These are phyloP conservation scores for Diachasmimorpha longicaudata DNA, from an alignment of 1,140 invertebrate genomes.

Conservation along the genomic window DNA sequence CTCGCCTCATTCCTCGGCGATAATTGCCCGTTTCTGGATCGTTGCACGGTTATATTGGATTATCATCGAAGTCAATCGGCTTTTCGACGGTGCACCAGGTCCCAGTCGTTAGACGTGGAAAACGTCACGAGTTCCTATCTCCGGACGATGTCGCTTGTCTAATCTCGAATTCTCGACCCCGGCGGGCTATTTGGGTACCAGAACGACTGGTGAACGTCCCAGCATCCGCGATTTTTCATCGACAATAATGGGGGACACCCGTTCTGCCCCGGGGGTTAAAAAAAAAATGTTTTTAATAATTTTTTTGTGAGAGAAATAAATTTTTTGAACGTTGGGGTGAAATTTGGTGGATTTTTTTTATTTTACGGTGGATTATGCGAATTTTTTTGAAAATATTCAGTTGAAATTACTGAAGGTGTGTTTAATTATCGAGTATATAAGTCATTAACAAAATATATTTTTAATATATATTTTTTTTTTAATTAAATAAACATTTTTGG, in stretches of 20 bases:
- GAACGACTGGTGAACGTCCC: not conserved
- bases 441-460: too few relatives aligned
- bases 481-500: too few relatives aligned
- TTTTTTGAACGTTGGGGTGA: too few relatives aligned
- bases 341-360: too few relatives aligned
- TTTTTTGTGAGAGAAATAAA: too few relatives aligned
- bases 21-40: slow-evolving; percentile 54
- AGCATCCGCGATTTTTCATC: not conserved
- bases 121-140: not conserved
- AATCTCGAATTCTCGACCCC: not conserved
- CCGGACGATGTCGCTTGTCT: not conserved
- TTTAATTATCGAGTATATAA: too few relatives aligned
- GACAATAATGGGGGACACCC: not conserved
- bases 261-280: too few relatives aligned
- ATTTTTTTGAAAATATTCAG: too few relatives aligned
- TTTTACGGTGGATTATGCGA: too few relatives aligned
- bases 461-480: too few relatives aligned
- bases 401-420: too few relatives aligned
- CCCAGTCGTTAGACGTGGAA: slow-evolving; percentile 1
- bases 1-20: slow-evolving; percentile 35
- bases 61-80: not conserved
- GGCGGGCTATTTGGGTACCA: not conserved
- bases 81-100: not conserved
- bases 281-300: too few relatives aligned
- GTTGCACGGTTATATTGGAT: not conserved